Conservation (phyloP, 2,113 vertebrate genomes). For the Sardina pilchardus region DNA sequence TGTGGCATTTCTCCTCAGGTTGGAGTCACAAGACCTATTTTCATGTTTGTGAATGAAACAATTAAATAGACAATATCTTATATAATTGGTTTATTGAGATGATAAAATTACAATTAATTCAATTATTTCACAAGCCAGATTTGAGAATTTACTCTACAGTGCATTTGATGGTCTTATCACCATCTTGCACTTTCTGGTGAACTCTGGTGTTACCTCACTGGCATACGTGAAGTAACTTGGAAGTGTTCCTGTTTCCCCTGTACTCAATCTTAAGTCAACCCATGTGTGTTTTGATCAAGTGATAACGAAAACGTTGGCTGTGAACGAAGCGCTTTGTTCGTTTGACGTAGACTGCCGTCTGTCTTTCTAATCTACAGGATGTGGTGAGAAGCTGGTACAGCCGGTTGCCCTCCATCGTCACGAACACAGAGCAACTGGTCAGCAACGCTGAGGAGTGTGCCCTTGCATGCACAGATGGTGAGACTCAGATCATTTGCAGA, state of each 20-base stretch:
- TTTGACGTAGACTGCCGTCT: not conserved
- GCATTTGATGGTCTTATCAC: not conserved
- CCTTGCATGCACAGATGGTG: conserved; percentile 78
- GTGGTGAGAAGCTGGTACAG: conserved; percentile 94
- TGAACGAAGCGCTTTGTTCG: not conserved
- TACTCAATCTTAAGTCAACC: no score
- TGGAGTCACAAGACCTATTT: no score
- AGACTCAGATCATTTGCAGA: conserved; percentile 32
- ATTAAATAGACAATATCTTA: not conserved
- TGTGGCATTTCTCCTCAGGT: not conserved
- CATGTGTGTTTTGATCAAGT: no score
- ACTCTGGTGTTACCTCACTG: no score
- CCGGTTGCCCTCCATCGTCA: conserved; percentile 77
- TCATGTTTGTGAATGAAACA: no score
- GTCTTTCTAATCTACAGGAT: conserved; percentile 80
- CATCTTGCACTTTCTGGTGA: no score
- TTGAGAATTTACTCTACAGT: no score
- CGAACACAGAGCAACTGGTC: conserved; percentile 77
- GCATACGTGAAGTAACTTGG: not conserved
- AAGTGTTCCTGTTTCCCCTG: not conserved
- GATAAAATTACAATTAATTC: no score
- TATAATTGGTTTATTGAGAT: not conserved
- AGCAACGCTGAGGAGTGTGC: conserved; percentile 81
- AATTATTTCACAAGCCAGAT: no score
- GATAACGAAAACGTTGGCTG: not conserved